Evolutionary conservation across 1,140 invertebrate species (phyloP).

Genomic region (Drosophila melanica): DNA sequence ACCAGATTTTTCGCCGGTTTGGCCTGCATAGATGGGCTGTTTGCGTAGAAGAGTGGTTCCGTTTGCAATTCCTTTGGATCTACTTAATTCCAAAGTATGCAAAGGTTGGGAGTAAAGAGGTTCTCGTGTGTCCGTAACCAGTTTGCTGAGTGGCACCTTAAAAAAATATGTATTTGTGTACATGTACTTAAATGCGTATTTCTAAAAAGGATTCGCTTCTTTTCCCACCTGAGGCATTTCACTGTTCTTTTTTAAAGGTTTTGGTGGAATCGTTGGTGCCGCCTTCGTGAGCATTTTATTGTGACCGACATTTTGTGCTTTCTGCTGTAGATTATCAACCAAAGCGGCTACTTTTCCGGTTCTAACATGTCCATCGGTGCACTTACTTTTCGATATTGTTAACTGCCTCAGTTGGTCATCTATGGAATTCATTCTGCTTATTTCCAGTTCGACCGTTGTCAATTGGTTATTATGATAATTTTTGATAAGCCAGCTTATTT

Average conservation of each 20-base stretch:
- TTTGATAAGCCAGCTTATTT: not conserved
- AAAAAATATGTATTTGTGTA: not conserved
- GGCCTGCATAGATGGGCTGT: slow-evolving; percentile 5
- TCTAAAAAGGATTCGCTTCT: not conserved
- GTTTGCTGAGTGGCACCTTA: slow-evolving; percentile 71
- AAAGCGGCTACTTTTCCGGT: slow-evolving; percentile 55
- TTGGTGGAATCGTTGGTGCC: slow-evolving; percentile 56
- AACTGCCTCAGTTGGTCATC: slow-evolving; percentile 24
- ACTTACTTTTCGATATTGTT: slow-evolving; percentile 10
- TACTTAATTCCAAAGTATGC: slow-evolving; percentile 34
- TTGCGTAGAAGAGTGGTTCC: slow-evolving; percentile 38
- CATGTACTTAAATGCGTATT: no score
- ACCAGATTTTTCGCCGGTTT: slow-evolving; percentile 22
- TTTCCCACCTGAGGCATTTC: slow-evolving; percentile 55
- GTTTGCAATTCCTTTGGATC: slow-evolving; percentile 6
- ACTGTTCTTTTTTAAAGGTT: slow-evolving; percentile 41
- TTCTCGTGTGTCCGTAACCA: slow-evolving; percentile 81
- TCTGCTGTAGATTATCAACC: slow-evolving; percentile 50
- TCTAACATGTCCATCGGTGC: slow-evolving; percentile 16
- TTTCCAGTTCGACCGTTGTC: not conserved
- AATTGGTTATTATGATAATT: not conserved
- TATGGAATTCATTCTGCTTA: slow-evolving; percentile 16
- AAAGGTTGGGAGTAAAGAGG: slow-evolving; percentile 84
- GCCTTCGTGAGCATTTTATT: slow-evolving; percentile 3
- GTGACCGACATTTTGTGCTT: slow-evolving; percentile 1